These are phyloP conservation scores for Trachurus trachurus DNA, from an alignment of 2,797 vertebrate genomes.

Conservation along the genomic window DNA sequence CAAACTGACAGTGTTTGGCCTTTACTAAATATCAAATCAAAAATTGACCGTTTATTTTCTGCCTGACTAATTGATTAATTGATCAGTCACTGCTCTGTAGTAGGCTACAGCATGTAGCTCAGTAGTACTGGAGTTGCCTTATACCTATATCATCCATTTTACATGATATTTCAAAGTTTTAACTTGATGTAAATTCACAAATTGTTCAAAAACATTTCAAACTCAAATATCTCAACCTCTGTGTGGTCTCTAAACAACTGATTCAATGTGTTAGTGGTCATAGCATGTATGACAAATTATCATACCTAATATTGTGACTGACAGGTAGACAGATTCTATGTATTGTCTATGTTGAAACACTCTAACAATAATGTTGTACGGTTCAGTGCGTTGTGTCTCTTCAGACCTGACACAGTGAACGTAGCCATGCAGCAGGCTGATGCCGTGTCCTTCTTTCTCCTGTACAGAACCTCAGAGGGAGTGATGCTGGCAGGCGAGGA, in stretches of 20 bases:
- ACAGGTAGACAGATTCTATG: too few species aligned
- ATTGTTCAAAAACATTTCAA: background rate
- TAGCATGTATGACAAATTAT: background rate
- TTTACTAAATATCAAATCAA: too few species aligned
- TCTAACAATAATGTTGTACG: background rate
- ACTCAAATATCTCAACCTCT: background rate
- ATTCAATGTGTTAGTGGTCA: too few species aligned
- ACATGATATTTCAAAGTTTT: background rate
- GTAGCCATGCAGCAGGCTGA: background rate
- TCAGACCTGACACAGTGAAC: background rate
- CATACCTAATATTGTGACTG: background rate
- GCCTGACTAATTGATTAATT: background rate
- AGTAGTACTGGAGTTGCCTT: too few species aligned
- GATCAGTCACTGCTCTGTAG: too few species aligned
- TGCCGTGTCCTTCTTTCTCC: background rate
- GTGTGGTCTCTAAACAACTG: background rate
- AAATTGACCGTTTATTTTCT: background rate
- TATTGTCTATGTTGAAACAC: background rate
- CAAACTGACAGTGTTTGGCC: too few species aligned
- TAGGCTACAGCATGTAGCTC: too few species aligned
- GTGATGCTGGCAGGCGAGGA: conserved; percentile 77
- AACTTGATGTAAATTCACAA: background rate
- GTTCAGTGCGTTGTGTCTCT: background rate
- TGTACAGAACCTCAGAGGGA: conserved; percentile 56
- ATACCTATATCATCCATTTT: background rate